Conservation (phyloP, 1,140 invertebrate species). For the Micrasema longulum region DNA sequence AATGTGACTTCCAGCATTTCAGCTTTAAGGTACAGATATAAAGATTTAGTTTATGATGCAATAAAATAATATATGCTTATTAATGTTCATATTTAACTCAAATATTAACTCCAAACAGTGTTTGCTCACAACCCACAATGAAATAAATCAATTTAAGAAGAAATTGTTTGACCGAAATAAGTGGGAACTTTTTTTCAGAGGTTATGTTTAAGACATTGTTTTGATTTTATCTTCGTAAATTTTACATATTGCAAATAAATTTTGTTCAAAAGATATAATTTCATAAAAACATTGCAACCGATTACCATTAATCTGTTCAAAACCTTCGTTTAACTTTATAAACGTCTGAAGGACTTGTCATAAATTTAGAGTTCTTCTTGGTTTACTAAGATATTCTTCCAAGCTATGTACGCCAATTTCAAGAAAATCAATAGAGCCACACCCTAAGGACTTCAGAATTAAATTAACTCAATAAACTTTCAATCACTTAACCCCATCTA, state of each 20-base stretch:
- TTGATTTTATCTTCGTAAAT: not conserved
- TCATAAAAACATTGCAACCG: too few species aligned
- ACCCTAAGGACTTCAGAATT: slow-evolving; percentile 64
- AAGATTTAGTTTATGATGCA: too few species aligned
- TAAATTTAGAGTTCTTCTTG: slow-evolving; percentile 58
- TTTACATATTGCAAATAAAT: not conserved
- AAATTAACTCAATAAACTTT: slow-evolving; percentile 12
- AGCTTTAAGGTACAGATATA: too few species aligned
- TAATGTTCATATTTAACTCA: too few species aligned
- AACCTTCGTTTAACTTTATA: slow-evolving; percentile 56
- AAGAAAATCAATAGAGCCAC: slow-evolving; percentile 70
- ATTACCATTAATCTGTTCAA: too few species aligned
- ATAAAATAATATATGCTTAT: too few species aligned
- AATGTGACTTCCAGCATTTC: too few species aligned
- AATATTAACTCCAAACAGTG: too few species aligned
- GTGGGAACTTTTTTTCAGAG: not conserved
- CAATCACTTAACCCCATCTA: slow-evolving; percentile 54
- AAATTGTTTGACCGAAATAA: too few species aligned
- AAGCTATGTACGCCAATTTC: slow-evolving; percentile 25
- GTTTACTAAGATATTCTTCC: slow-evolving; percentile 63
- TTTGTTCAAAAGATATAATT: too few species aligned
- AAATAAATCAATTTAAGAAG: too few species aligned
- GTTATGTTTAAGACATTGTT: not conserved
- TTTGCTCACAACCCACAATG: too few species aligned
- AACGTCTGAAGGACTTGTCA: slow-evolving; percentile 53